Percentiles rank a stretch among this genome's conserved stretches.
These are phyloP conservation scores for Melanitta fusca DNA, from an alignment of 2,797 vertebrate genomes.

Conservation along the genomic window DNA sequence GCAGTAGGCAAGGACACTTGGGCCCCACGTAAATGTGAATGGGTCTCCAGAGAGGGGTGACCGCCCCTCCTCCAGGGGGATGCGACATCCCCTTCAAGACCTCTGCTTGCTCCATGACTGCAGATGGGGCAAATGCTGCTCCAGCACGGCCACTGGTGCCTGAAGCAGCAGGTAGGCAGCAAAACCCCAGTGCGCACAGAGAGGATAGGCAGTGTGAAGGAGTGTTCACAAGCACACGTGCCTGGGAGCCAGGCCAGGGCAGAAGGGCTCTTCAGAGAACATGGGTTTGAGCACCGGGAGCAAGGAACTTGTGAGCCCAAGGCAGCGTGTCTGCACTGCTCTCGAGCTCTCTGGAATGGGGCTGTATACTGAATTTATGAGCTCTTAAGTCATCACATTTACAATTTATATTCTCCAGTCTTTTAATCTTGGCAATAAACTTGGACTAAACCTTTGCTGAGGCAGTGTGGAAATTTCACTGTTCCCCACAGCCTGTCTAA, in stretches of 20 bases:
- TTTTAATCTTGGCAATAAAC: conserved; percentile 63
- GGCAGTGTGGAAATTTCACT: conserved; percentile 7
- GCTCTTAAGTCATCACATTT: conserved; percentile 60
- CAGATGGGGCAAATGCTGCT: not conserved
- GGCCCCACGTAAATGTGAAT: not conserved
- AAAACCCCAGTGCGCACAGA: not conserved
- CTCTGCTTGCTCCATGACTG: not conserved
- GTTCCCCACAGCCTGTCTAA: not conserved
- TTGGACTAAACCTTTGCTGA: conserved; percentile 31
- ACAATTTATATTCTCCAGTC: conserved; percentile 48
- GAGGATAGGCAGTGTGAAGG: accelerated
- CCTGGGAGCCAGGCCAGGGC: not conserved
- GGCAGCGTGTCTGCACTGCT: not conserved
- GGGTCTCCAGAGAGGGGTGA: not conserved
- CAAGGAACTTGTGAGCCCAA: not conserved
- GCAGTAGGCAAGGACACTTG: not conserved
- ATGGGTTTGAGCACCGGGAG: not conserved
- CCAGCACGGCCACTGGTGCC: not conserved
- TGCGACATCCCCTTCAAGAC: not conserved
- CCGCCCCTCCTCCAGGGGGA: not conserved
- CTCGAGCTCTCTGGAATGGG: not conserved
- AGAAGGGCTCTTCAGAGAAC: not conserved
- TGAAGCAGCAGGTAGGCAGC: not conserved
- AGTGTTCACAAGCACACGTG: not conserved
- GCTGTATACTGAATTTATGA: conserved; percentile 52